Evolutionary conservation across 2,888 invertebrate genomes (phyloP).

Genomic region (Caenorhabditis doughertyi): DNA sequence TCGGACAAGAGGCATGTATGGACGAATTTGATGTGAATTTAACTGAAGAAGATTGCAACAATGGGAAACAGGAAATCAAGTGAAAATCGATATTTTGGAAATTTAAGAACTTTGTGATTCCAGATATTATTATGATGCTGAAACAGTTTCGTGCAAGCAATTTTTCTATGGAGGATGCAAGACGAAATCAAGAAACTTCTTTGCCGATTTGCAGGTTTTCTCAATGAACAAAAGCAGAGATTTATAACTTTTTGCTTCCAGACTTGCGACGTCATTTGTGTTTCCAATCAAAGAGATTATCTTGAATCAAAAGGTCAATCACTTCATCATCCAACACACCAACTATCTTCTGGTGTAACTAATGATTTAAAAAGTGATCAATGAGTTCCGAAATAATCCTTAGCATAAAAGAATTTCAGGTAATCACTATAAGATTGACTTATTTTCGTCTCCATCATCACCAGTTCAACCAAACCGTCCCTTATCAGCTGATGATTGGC

Average conservation of each 20-base stretch:
- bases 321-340: constrained; percentile 24
- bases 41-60: constrained; percentile 70
- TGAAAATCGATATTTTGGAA: constrained; percentile 6
- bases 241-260: constrained; percentile 12
- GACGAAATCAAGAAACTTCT: constrained; percentile 67
- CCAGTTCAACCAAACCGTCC: constrained; percentile 56
- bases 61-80: constrained; percentile 66
- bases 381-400: background rate
- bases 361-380: constrained; percentile 17
- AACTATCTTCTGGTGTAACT: constrained; percentile 23
- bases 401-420: constrained; percentile 9
- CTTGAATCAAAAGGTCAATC: constrained; percentile 41
- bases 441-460: constrained; percentile 61
- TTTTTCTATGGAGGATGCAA: constrained; percentile 75
- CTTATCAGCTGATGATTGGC: constrained; percentile 63
- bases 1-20: constrained; percentile 65
- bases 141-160: constrained; percentile 59
- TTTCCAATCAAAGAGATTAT: constrained; percentile 51
- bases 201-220: constrained; percentile 65
- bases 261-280: constrained; percentile 62
- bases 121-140: constrained; percentile 70
- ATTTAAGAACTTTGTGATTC: constrained; percentile 1
- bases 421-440: constrained; percentile 56
- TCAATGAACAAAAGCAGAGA: background rate
- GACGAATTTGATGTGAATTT: constrained; percentile 69